Evolutionary conservation across 2,888 invertebrate genomes (phyloP).

Genomic region (Drosophila mayaguana): DNA sequence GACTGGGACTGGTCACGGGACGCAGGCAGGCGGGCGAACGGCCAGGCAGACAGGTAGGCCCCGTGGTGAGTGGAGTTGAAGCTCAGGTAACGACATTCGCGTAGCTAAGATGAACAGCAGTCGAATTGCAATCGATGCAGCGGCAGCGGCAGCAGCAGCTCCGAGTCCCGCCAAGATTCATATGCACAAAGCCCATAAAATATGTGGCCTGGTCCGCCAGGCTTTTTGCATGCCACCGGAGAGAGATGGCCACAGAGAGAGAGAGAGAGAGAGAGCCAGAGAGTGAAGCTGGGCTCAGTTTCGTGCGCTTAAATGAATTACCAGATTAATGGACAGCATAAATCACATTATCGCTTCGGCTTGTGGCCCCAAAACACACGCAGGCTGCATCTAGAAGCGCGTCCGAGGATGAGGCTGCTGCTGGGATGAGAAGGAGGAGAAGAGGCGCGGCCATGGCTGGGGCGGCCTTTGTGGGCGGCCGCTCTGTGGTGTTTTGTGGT

Average conservation of each 20-base stretch:
- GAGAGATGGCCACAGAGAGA: slow-evolving; percentile 1
- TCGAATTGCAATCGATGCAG: slow-evolving; percentile 84
- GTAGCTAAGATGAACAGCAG: slow-evolving; percentile 83
- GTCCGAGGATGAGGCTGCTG: slow-evolving; percentile 8
- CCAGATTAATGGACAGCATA: slow-evolving; percentile 85
- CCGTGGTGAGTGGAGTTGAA: slow-evolving; percentile 30
- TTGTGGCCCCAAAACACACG: slow-evolving; percentile 68
- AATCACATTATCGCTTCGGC: slow-evolving; percentile 85
- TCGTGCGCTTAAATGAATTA: slow-evolving; percentile 84
- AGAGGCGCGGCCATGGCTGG: slow-evolving; percentile 42
- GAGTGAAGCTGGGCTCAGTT: slow-evolving; percentile 61
- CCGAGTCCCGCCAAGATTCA: slow-evolving; percentile 62
- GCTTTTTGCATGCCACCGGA: slow-evolving; percentile 44
- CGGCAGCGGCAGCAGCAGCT: slow-evolving; percentile 29
- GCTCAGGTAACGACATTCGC: slow-evolving; percentile 61
- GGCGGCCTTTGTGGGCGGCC: slow-evolving; percentile 77
- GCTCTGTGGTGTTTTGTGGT: slow-evolving; percentile 31
- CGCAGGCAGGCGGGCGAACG: slow-evolving; percentile 4
- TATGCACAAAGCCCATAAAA: slow-evolving; percentile 79
- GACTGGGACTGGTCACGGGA: slow-evolving; percentile 33
- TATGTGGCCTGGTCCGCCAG: slow-evolving; percentile 58
- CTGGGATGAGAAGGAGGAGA: neutral
- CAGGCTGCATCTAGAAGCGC: slow-evolving; percentile 65
- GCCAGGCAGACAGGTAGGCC: slow-evolving; percentile 35
- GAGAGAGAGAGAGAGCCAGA: slow-evolving; percentile 13